These are phyloP conservation scores for Campaea margaritaria DNA, from an alignment of 2,888 invertebrate genomes.

Conservation along the genomic window DNA sequence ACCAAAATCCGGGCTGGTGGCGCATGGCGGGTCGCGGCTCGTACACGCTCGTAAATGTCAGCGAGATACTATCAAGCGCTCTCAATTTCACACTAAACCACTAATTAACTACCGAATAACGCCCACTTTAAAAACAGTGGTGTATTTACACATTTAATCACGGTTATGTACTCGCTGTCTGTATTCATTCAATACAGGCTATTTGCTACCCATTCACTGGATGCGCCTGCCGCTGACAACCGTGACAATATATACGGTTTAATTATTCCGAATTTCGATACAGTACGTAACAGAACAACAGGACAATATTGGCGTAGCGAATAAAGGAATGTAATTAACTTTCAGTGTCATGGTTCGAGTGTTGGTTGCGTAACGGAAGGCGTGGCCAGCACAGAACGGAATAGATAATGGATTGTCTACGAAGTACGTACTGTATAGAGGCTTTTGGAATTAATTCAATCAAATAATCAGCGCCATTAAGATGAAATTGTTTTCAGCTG, in stretches of 20 bases:
- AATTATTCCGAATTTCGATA: slow-evolving; percentile 7
- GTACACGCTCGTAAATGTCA: slow-evolving; percentile 21
- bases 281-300: not conserved
- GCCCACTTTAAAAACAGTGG: slow-evolving; percentile 2
- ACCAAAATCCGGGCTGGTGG: slow-evolving; percentile 5
- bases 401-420: too few relatives aligned
- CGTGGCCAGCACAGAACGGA: too few relatives aligned
- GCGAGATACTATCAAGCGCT: slow-evolving; percentile 21
- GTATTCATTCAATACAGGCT: too few relatives aligned
- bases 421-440: too few relatives aligned
- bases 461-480: too few relatives aligned
- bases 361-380: slow-evolving; percentile 1
- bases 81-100: slow-evolving; percentile 19
- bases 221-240: slow-evolving; percentile 10
- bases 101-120: slow-evolving; percentile 20
- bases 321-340: slow-evolving; percentile 2
- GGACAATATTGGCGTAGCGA: slow-evolving; percentile 6
- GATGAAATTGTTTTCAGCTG: too few relatives aligned
- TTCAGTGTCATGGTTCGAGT: not conserved
- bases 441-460: too few relatives aligned
- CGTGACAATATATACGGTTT: slow-evolving; percentile 7
- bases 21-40: too few relatives aligned
- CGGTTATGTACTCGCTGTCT: too few relatives aligned
- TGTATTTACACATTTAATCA: not conserved
- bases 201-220: not conserved